Evolutionary conservation across 92 coral and sea anemone species (phyloP).

Genomic region (Isaurus tuberculatus): DNA sequence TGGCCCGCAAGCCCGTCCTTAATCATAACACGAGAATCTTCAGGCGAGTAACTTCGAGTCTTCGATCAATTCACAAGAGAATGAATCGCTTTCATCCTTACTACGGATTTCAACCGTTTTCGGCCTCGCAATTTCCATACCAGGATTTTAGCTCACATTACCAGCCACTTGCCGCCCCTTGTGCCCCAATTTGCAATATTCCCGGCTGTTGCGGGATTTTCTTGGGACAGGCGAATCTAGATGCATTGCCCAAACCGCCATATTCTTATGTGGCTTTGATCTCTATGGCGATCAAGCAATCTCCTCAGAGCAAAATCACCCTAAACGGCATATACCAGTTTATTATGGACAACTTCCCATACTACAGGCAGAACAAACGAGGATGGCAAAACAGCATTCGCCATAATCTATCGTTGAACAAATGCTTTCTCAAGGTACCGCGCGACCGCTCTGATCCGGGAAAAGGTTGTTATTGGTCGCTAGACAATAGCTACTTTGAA

Average conservation of each 20-base stretch:
- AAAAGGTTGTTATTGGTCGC: constrained; percentile 98
- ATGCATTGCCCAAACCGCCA: constrained; percentile 92
- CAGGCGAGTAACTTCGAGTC: constrained; percentile 30
- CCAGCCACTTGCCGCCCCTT: neutral
- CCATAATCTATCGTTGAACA: constrained; percentile 92
- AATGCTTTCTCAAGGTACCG: constrained; percentile 94
- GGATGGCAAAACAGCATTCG: constrained; percentile 99
- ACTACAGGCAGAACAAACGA: constrained; percentile 92
- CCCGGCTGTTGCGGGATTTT: constrained; percentile 41
- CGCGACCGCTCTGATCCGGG: constrained; percentile 97
- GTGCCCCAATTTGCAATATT: constrained; percentile 26
- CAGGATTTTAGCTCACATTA: neutral
- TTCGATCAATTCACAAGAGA: constrained; percentile 29
- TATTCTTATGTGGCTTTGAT: constrained; percentile 96
- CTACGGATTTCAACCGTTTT: constrained; percentile 8
- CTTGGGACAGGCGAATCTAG: constrained; percentile 51
- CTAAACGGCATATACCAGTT: constrained; percentile 96
- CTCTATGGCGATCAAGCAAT: constrained; percentile 96
- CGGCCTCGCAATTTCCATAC: neutral
- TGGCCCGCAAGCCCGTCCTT: constrained; percentile 28
- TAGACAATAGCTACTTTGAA: constrained; percentile 88
- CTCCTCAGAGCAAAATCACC: constrained; percentile 87
- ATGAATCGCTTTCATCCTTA: constrained; percentile 27
- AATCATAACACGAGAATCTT: constrained; percentile 42
- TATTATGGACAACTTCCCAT: constrained; percentile 96